A percentile compares a stretch with the other conserved stretches of the same genome.
These are phyloP conservation scores for Gallinago media DNA, from an alignment of 2,113 vertebrate species.

Conservation along the genomic window DNA sequence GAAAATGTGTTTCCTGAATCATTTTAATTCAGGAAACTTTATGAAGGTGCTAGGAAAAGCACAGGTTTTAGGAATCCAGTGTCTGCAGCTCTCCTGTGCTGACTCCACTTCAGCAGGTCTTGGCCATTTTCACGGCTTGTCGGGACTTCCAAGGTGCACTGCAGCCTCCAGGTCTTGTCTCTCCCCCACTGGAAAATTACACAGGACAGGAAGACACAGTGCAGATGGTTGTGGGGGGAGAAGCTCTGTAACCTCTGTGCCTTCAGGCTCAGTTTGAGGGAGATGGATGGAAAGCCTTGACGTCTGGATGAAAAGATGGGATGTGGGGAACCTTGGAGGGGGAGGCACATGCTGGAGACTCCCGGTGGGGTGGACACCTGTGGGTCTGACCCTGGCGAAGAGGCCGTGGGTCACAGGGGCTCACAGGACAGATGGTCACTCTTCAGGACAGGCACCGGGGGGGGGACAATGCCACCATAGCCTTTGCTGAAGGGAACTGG, in stretches of 20 bases:
- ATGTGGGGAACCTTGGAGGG: not conserved
- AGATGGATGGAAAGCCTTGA: accelerated
- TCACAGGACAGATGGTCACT: not conserved
- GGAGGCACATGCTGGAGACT: not conserved
- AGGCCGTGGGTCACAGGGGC: not conserved
- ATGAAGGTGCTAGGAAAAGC: not conserved
- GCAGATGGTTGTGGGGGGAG: not conserved
- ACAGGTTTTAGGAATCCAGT: not conserved
- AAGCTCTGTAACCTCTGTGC: not conserved
- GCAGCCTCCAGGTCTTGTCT: not conserved
- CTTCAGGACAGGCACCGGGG: not conserved
- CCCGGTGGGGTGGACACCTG: accelerated
- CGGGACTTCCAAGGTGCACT: accelerated
- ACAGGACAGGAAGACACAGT: not conserved
- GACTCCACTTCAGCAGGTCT: not conserved
- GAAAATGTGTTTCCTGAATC: constrained; percentile 13
- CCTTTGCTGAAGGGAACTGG: not conserved
- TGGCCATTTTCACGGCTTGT: not conserved
- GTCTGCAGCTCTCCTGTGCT: not conserved
- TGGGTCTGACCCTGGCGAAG: not conserved
- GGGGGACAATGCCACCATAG: accelerated
- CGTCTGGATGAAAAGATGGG: not conserved
- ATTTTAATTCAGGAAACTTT: not conserved
- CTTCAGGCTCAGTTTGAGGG: not conserved
- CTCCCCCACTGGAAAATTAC: not conserved